These are phyloP conservation scores for Dinocampus coccinellae DNA, from an alignment of 2,888 invertebrate species.

Conservation along the genomic window DNA sequence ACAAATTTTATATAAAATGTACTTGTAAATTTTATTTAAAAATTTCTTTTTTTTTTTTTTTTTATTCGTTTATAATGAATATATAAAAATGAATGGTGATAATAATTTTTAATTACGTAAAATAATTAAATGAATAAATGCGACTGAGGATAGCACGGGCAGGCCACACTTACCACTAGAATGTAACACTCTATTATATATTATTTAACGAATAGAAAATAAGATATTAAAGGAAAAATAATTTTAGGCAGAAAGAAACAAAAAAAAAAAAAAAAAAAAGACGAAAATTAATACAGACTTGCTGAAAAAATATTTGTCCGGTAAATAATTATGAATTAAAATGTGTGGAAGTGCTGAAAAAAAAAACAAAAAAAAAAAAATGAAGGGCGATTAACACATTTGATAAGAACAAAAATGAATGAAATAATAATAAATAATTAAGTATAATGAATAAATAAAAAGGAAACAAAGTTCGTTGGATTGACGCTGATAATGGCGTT, in stretches of 20 bases:
- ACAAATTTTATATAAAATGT: no score
- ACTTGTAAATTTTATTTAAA: no score
- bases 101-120: background rate
- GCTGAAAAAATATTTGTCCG: constrained; percentile 45
- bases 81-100: background rate
- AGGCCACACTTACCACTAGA: constrained; percentile 67
- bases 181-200: constrained; percentile 60
- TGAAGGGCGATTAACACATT: constrained; percentile 4
- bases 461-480: constrained; percentile 60
- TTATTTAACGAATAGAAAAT: constrained; percentile 63
- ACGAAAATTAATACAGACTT: constrained; percentile 13
- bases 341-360: constrained; percentile 23
- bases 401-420: constrained; percentile 9
- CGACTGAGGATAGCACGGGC: constrained; percentile 66
- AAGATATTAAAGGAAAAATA: constrained; percentile 46
- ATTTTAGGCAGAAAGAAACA: constrained; percentile 30
- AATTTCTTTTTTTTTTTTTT: no score
- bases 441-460: constrained; percentile 27
- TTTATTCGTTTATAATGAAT: background rate
- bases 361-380: no score
- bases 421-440: constrained; percentile 13
- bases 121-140: background rate
- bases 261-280: background rate
- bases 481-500: constrained; percentile 62
- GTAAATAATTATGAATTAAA: constrained; percentile 46